Evolutionary conservation across 2,113 vertebrate genomes (phyloP).

Genomic region (Calyptommatus sinebrachiatus): DNA sequence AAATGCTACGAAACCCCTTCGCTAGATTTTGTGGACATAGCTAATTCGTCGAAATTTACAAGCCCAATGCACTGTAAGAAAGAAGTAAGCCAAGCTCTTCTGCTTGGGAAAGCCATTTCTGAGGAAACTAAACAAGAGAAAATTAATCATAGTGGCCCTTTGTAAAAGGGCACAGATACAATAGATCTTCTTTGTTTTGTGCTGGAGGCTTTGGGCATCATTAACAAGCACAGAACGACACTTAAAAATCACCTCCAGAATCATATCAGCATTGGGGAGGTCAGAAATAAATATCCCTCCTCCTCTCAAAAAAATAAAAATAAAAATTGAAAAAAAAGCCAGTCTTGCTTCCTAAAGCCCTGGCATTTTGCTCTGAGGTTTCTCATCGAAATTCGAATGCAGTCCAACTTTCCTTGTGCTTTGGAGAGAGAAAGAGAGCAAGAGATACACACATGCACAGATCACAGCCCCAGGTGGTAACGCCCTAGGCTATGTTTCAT

Average conservation of each 20-base stretch:
- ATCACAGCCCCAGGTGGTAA: constrained; percentile 55
- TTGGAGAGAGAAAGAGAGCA: constrained; percentile 21
- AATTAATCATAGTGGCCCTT: constrained; percentile 29
- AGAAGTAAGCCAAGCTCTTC: neutral
- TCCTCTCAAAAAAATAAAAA: neutral
- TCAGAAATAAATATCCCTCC: constrained; percentile 7
- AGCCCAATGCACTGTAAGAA: too few species aligned
- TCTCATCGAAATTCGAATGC: constrained; percentile 35
- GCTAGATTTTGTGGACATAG: too few species aligned
- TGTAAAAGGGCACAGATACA: constrained; percentile 12
- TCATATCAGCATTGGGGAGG: neutral
- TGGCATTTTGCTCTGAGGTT: constrained; percentile 39
- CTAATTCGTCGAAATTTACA: too few species aligned
- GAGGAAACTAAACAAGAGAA: constrained; percentile 12
- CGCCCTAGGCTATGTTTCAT: constrained; percentile 62
- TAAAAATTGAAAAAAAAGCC: constrained; percentile 28
- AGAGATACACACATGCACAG: constrained; percentile 22
- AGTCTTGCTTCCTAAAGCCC: constrained; percentile 27
- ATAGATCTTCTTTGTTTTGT: constrained; percentile 26
- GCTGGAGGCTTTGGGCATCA: neutral
- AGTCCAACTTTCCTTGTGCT: constrained; percentile 42
- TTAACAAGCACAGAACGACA: neutral
- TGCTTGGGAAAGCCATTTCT: neutral
- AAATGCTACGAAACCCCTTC: too few species aligned
- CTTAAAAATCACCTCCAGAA: constrained; percentile 9